Percentiles rank a stretch among this genome's conserved stretches.
These are phyloP conservation scores for Motacilla alba DNA, from an alignment of 2,113 vertebrate species.

Conservation along the genomic window DNA sequence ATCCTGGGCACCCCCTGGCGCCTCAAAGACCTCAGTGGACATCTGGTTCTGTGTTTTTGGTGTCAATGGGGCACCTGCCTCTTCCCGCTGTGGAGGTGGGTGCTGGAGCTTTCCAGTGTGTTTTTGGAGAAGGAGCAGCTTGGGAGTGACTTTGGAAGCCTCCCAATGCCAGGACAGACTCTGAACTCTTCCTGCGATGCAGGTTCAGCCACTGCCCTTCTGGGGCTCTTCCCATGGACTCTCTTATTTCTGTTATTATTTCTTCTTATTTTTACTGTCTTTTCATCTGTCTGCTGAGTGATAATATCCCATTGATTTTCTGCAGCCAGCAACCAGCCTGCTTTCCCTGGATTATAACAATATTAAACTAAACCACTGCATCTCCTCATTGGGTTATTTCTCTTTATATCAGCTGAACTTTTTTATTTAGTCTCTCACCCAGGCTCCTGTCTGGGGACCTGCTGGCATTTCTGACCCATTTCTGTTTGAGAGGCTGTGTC, in stretches of 20 bases:
- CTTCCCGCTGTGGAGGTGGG: neutral
- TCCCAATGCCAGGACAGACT: neutral
- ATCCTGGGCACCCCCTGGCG: neutral
- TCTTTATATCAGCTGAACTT: neutral
- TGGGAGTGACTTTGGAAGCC: neutral
- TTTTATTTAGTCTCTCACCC: neutral
- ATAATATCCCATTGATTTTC: slow-evolving; percentile 28
- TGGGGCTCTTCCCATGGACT: neutral
- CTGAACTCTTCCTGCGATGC: neutral
- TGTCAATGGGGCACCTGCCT: neutral
- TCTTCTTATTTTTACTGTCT: neutral
- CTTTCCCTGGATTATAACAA: neutral
- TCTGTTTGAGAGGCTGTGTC: fast-evolving
- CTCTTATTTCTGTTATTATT: neutral
- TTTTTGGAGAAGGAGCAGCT: neutral
- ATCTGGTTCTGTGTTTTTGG: neutral
- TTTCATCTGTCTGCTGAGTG: neutral
- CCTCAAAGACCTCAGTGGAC: fast-evolving
- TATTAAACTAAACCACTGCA: neutral
- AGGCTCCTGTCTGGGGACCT: neutral
- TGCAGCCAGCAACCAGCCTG: neutral
- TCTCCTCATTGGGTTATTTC: neutral
- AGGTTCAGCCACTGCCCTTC: neutral
- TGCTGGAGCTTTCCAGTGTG: neutral
- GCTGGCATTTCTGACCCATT: no score